A percentile compares a stretch with the other conserved stretches of the same genome.
Conservation (phyloP, 2,113 vertebrate genomes). For the Ciconia stormi region DNA sequence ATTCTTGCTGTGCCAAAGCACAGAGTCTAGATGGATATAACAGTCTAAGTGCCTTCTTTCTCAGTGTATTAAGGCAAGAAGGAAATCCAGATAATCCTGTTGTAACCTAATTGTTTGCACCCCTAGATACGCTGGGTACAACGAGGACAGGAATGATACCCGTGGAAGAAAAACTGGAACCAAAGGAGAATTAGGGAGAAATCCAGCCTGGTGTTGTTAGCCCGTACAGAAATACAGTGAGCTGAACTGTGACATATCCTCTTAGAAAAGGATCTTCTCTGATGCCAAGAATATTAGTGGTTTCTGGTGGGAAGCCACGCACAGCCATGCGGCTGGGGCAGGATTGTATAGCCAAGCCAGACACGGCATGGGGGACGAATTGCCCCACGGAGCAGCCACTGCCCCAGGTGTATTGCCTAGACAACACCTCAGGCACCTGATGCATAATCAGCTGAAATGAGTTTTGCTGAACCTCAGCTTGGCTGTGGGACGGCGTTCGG, state of each 20-base stretch:
- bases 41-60: slow-evolving; percentile 21
- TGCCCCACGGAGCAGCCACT: not conserved
- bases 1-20: not conserved
- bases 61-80: slow-evolving; percentile 23
- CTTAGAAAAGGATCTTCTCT: slow-evolving; percentile 24
- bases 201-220: slow-evolving; percentile 38
- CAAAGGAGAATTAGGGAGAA: slow-evolving; percentile 48
- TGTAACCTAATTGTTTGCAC: slow-evolving; percentile 49
- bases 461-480: not conserved
- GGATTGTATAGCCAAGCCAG: not conserved
- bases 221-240: not conserved
- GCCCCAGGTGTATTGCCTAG: not conserved
- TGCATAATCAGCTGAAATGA: not conserved
- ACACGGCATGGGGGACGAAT: rapidly evolving
- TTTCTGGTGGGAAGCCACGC: not conserved
- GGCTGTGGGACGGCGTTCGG: rapidly evolving
- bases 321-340: not conserved
- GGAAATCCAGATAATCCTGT: slow-evolving; percentile 27
- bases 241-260: slow-evolving; percentile 50
- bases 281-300: not conserved
- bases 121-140: not conserved
- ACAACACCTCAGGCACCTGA: not conserved
- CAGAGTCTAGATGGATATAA: not conserved
- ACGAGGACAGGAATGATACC: not conserved
- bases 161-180: not conserved